Percentiles rank a stretch among this genome's conserved stretches.
Evolutionary conservation across 1,140 invertebrate species (phyloP).

Genomic region (Oppia nitens): DNA sequence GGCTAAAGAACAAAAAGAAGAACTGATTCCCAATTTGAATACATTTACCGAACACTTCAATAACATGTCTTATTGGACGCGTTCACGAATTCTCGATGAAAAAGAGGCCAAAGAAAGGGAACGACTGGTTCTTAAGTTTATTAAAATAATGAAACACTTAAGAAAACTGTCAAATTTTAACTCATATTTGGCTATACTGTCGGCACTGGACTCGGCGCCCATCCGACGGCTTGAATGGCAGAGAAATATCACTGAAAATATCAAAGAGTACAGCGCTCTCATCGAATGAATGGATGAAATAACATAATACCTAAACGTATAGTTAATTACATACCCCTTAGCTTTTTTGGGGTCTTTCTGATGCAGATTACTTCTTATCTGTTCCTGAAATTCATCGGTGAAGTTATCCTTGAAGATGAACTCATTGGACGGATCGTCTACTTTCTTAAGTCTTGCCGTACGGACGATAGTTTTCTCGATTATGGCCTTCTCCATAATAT

Average conservation of each 20-base stretch:
- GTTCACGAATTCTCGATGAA: slow-evolving; percentile 56
- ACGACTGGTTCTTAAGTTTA: slow-evolving; percentile 86
- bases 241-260: slow-evolving; percentile 65
- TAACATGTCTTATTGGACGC: slow-evolving; percentile 97
- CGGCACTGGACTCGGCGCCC: slow-evolving; percentile 89
- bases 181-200: slow-evolving; percentile 87
- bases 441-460: too few relatives aligned
- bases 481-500: too few relatives aligned
- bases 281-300: too few relatives aligned
- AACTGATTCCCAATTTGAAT: slow-evolving; percentile 86
- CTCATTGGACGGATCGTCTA: too few relatives aligned
- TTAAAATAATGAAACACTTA: slow-evolving; percentile 96
- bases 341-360: too few relatives aligned
- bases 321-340: too few relatives aligned
- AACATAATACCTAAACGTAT: too few relatives aligned
- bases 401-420: too few relatives aligned
- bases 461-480: too few relatives aligned
- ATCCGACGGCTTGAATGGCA: slow-evolving; percentile 81
- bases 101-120: slow-evolving; percentile 83
- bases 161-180: slow-evolving; percentile 97
- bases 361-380: too few relatives aligned
- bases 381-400: too few relatives aligned
- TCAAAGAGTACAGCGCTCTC: slow-evolving; percentile 75
- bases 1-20: slow-evolving; percentile 92
- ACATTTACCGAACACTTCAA: slow-evolving; percentile 98